A percentile compares a stretch with the other conserved stretches of the same genome.
phyloP scores from a whole-genome alignment of 2,888 invertebrate species.

The Drosophila ustulata region DNA sequence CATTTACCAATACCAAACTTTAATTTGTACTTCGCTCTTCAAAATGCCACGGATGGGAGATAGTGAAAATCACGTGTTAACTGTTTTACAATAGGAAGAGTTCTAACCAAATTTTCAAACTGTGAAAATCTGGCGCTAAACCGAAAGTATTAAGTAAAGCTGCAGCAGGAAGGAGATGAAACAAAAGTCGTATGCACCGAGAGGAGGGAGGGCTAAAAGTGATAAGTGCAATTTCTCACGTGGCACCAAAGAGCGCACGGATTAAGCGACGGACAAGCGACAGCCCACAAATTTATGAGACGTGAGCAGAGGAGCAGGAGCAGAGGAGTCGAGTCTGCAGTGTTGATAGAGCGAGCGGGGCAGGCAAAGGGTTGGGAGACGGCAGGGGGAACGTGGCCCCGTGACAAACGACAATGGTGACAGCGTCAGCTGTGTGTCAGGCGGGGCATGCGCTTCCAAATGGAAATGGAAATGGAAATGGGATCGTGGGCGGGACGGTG shows the following conservation, averaged over 20 bases:
- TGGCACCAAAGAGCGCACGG: slow-evolving; percentile 65
- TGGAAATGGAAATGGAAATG: slow-evolving; percentile 50
- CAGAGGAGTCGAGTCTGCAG: background rate
- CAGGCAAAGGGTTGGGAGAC: background rate
- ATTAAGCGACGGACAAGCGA: slow-evolving; percentile 68
- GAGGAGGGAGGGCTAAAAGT: slow-evolving; percentile 37
- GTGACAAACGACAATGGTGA: slow-evolving; percentile 70
- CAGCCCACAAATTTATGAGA: slow-evolving; percentile 73
- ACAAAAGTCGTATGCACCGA: slow-evolving; percentile 1
- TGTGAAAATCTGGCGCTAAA: slow-evolving; percentile 42
- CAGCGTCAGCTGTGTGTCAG: slow-evolving; percentile 65
- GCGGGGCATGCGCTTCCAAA: slow-evolving; percentile 41
- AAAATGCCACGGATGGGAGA: background rate
- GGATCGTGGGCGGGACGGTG: slow-evolving; percentile 1
- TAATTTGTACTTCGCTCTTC: too few species aligned
- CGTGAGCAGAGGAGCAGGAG: slow-evolving; percentile 55
- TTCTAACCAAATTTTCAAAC: slow-evolving; percentile 26
- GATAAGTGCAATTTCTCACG: slow-evolving; percentile 79
- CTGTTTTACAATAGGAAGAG: background rate
- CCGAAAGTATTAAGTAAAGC: slow-evolving; percentile 1
- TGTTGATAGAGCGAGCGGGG: too few species aligned
- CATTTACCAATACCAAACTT: too few species aligned
- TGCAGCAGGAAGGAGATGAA: background rate
- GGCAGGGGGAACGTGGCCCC: slow-evolving; percentile 15
- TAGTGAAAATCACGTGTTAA: background rate